A percentile compares a stretch with the other conserved stretches of the same genome.
Evolutionary conservation across 2,113 vertebrate species (phyloP).

Genomic region (Loxodonta africana): DNA sequence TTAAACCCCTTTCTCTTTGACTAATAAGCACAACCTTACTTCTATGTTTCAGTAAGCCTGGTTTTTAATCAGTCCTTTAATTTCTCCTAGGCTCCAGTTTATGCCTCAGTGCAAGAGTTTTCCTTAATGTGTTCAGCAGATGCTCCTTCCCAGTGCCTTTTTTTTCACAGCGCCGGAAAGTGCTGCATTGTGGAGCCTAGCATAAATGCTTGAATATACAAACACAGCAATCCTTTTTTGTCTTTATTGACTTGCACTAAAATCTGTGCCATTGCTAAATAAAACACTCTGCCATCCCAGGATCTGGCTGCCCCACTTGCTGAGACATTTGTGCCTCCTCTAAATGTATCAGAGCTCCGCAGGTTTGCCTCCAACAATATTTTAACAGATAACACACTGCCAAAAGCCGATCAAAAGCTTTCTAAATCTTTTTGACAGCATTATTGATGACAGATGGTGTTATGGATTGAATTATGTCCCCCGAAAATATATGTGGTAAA

Average conservation of each 20-base stretch:
- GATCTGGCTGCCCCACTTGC: conserved; percentile 48
- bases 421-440: conserved; percentile 80
- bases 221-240: conserved; percentile 61
- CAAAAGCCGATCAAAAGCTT: conserved; percentile 74
- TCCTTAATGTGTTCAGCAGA: conserved; percentile 64
- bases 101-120: conserved; percentile 45
- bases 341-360: conserved; percentile 76
- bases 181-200: conserved; percentile 67
- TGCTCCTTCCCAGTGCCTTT: conserved; percentile 50
- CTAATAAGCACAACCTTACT: background rate
- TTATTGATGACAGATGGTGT: conserved; percentile 83
- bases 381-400: conserved; percentile 78
- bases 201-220: conserved; percentile 52
- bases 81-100: background rate
- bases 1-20: background rate
- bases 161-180: conserved; percentile 52
- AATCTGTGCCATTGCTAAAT: conserved; percentile 72
- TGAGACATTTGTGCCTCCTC: conserved; percentile 80
- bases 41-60: background rate
- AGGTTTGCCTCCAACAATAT: conserved; percentile 79
- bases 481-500: background rate
- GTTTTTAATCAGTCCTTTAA: background rate
- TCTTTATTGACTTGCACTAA: conserved; percentile 79
- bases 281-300: conserved; percentile 48
- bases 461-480: background rate